Base-by-base conservation (phyloP, 2,888 invertebrate species). In the Gisinianus flammeolus region DNA sequence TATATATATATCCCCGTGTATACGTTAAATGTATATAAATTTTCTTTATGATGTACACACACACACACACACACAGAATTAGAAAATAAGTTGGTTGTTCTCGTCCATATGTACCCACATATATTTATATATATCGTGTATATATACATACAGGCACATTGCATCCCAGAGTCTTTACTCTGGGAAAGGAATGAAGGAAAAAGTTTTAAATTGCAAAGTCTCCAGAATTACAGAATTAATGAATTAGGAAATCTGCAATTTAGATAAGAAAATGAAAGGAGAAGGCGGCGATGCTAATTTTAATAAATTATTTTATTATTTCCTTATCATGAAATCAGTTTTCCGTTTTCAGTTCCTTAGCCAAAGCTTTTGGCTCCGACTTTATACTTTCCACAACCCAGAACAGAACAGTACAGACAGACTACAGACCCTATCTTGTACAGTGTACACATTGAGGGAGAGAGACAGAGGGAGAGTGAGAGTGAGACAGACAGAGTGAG, bases 251-350 rank as follows among this genome's bases (percentile, higher is more conserved):
- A 68, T 68, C 44, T 68, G 44, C 68, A 44, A 68, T 68, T 68
- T 68, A 68, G 68, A 68, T 68, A 35, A 68, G 44, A 68, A 44
- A 68, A 35, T 35, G 44, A 44, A 44, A 33, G 26, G 33, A 35
- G 56, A 56, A 22, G 44, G 68, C 22, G 26, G 67, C 67, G 33
- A 67, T 62, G 62, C 62, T 62, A 62, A 62, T 62, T 62, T 62
- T 62, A 62, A 62, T 62, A 62, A 62, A 62, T 62, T 62, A 62
- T 62, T 62, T 62, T 62, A 62, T 62, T 62, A 62, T 62, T 62
- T 62, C 62, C 62, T 26, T 62, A 62, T 62, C 62, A 28, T 62
- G 26, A 62, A 62, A 62, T 62, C 62, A 24, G 62, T 62, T 62
- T 44, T 44, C 44, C 62, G 26, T 62, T 62, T 22, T 58, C 1